Evolutionary conservation across 2,888 invertebrate genomes (phyloP).

Genomic region (Megalurothrips usitatus): DNA sequence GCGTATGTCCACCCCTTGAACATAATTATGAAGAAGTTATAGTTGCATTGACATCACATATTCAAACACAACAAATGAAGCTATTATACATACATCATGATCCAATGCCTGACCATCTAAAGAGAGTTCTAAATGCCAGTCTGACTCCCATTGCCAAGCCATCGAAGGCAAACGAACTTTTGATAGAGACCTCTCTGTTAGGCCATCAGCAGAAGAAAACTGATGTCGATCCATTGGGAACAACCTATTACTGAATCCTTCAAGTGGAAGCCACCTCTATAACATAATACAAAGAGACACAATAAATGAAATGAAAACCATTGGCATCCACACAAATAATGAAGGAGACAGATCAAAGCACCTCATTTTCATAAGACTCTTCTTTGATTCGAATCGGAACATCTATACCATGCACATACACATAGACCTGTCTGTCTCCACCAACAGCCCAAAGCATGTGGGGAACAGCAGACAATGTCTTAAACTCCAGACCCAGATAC

Average conservation of each 20-base stretch:
- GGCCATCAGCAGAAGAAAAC: slow-evolving; percentile 82
- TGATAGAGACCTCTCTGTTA: slow-evolving; percentile 69
- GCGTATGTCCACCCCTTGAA: slow-evolving; percentile 82
- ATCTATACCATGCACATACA: slow-evolving; percentile 84
- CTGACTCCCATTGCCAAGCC: slow-evolving; percentile 96
- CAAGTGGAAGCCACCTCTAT: slow-evolving; percentile 82
- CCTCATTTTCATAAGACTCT: slow-evolving; percentile 88
- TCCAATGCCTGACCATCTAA: slow-evolving; percentile 81
- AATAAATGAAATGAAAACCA: background rate
- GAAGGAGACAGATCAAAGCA: slow-evolving; percentile 41
- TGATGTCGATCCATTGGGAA: slow-evolving; percentile 83
- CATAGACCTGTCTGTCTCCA: slow-evolving; percentile 86
- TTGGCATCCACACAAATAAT: background rate
- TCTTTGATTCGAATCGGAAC: slow-evolving; percentile 86
- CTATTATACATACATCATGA: slow-evolving; percentile 60
- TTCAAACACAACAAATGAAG: background rate
- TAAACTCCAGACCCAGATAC: slow-evolving; percentile 82
- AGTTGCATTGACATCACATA: background rate
- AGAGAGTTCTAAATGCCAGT: slow-evolving; percentile 82
- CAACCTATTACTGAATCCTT: slow-evolving; percentile 77
- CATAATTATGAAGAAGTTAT: slow-evolving; percentile 31
- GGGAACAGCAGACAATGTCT: slow-evolving; percentile 77
- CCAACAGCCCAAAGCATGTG: slow-evolving; percentile 90
- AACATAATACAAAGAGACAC: slow-evolving; percentile 37
- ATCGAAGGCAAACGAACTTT: slow-evolving; percentile 83